Evolutionary conservation across 2,888 invertebrate species (phyloP).

Genomic region (Aricia artaxerxes): DNA sequence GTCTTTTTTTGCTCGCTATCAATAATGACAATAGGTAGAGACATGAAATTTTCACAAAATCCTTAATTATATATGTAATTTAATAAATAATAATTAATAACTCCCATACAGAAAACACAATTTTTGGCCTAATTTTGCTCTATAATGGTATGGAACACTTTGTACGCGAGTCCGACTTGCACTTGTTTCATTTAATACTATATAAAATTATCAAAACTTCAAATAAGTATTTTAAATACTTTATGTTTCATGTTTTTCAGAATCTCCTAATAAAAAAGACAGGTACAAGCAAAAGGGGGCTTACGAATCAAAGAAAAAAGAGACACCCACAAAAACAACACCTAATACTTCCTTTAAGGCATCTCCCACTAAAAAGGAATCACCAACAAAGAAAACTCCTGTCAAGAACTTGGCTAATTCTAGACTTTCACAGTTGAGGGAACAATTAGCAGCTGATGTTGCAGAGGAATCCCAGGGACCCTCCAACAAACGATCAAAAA

Average conservation of each 20-base stretch:
- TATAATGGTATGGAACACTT: no score
- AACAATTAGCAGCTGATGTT: slow-evolving; percentile 53
- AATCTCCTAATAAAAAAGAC: slow-evolving; percentile 46
- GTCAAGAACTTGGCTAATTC: slow-evolving; percentile 60
- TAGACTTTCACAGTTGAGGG: slow-evolving; percentile 56
- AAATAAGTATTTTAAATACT: background rate
- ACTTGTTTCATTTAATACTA: no score
- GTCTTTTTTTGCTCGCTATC: no score
- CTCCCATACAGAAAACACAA: no score
- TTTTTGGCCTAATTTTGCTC: no score
- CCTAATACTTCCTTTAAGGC: slow-evolving; percentile 37
- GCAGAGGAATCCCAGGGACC: slow-evolving; percentile 39
- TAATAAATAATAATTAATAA: no score
- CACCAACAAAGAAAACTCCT: slow-evolving; percentile 41
- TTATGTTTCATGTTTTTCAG: slow-evolving; percentile 32
- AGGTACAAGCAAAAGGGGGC: slow-evolving; percentile 32
- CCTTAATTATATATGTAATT: no score
- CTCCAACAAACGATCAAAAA: slow-evolving; percentile 41
- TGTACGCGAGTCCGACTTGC: no score
- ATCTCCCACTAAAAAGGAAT: slow-evolving; percentile 44
- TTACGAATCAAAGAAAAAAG: slow-evolving; percentile 31
- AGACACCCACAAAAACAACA: slow-evolving; percentile 26
- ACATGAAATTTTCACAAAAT: no score
- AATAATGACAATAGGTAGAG: no score
- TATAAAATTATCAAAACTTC: background rate